Evolutionary conservation across 92 coral and sea anemone genomes (phyloP), one percentile per base, ranked within the genome.

Genomic region (Phymanthus crucifer): DNA sequence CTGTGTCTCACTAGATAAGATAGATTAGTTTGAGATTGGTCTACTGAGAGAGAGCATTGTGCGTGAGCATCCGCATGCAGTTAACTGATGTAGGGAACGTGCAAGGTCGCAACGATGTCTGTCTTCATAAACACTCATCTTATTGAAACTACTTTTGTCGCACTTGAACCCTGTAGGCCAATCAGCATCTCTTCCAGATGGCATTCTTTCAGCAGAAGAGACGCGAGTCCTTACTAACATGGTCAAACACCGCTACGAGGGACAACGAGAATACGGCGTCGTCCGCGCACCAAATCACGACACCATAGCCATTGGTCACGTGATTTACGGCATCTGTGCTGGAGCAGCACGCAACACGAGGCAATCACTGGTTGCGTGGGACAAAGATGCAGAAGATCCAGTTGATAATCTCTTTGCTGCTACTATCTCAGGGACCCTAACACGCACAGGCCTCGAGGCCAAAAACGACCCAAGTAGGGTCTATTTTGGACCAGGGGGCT

Each of bases 351-450:
- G 88, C 35, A 80, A 88, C 33, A 69, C 40, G 21, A 57, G 81
- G 32, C 66, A 80, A 45, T 84, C 83, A 45, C 79, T 88, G 24
- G 92, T 69, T 35, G 45, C 23, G 10, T 66, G 86, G 81, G 61
- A 78, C 19, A 56, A 81, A 16, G 73, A 71, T 45, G 86, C 83
- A 29, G 86, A 76, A 36, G 86, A 80, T 43, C 86, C 81, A 40
- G 83, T 84, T 17, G 92, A 88, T 48, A 88, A 88, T 73, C 84
- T 88, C 19, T 84, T 74, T 50, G 89, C 89, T 46, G 83, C 92
- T 31, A 88, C 92, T 13, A 70, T 88, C 35, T 81, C 92, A 16
- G 86, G 89, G 34, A 68, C 70, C 17, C 68, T 83, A 0, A 67
- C 77, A 2, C 75, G 82, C 7, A 83, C 76, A 23, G 87, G 81